Evolutionary conservation across 2,888 invertebrate genomes (phyloP), one percentile per base, ranked within the genome.

Genomic region (Philaethria dido): DNA sequence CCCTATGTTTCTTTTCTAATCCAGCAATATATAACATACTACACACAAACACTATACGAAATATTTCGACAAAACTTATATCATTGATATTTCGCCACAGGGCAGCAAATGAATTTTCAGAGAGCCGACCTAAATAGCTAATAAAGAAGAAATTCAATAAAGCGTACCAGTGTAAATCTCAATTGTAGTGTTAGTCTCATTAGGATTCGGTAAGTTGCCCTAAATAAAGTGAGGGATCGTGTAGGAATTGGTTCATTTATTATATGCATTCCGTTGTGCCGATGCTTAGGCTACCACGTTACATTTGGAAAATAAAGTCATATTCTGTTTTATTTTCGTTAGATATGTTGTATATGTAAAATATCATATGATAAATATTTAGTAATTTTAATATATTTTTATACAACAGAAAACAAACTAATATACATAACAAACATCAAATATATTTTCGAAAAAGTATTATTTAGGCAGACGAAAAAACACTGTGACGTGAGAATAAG

Each of bases 71-170:
- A 2, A 42, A 62, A 16, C 5, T 57, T 1, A 8, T 55, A 20
- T 22, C 0, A 47, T 47, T 36, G 45, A 55, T 39, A 47, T 44
- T 39, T 39, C 13, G 2, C 22, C 47, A 64, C 42, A 16, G 2
- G 50, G 50, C 25, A 55, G n/a, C 44, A 44, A 60, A 39, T 57
- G 25, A 47, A 47, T 57, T 55, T 36, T 8, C n/a, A 57, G 14
- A 25, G 29, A 33, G 20, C 54, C 45, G 25, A n/a, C 54, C 33
- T 47, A 55, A 44, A 20, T 45, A 29, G 8, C 33, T 55, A 54
- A 55, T 55, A 63, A 52, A 54, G 62, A 69, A 78, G 80, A 80
- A 83, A 86, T 83, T 82, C 84, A 86, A 86, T 86, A 82, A 80
- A 73, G 77, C 73, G 74, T 74, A 73, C 68, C 79, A 42, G 66